Evolutionary conservation across 2,797 vertebrate genomes (phyloP).

Genomic region (Loriculus beryllinus): DNA sequence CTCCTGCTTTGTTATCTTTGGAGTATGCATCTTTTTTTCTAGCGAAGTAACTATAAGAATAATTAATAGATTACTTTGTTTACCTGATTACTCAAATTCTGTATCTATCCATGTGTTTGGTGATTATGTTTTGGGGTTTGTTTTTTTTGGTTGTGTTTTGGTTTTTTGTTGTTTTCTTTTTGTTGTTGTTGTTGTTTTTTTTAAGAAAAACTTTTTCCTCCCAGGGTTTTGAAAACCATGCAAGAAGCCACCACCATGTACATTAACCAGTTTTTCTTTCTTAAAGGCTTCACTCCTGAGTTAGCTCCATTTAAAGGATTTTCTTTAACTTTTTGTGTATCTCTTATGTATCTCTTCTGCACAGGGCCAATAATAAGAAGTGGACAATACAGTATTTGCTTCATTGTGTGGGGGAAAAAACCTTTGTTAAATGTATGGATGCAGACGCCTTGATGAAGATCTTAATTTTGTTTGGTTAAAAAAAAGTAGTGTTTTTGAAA

Average conservation of each 20-base stretch:
- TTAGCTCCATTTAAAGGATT: conserved; percentile 84
- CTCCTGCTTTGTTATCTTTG: conserved; percentile 70
- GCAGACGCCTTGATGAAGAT: conserved; percentile 99
- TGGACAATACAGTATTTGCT: conserved; percentile 99
- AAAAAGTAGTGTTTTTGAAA: conserved; percentile 91
- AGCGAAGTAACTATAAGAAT: conserved; percentile 52
- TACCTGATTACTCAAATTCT: conserved; percentile 72
- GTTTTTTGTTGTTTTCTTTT: neutral
- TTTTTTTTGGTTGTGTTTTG: neutral
- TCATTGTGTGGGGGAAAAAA: conserved; percentile 99
- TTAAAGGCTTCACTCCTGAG: conserved; percentile 86
- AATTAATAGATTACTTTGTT: conserved; percentile 42
- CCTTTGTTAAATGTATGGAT: conserved; percentile 99
- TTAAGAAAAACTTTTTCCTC: conserved; percentile 76
- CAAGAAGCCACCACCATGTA: conserved; percentile 80
- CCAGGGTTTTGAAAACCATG: conserved; percentile 84
- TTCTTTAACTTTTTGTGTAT: conserved; percentile 99
- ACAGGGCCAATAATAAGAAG: conserved; percentile 99
- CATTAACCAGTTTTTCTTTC: conserved; percentile 86
- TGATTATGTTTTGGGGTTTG: conserved; percentile 58
- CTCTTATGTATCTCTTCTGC: conserved; percentile 99
- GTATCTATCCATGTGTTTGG: conserved; percentile 69
- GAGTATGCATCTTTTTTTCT: conserved; percentile 75
- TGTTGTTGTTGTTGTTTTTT: neutral
- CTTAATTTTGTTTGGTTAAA: conserved; percentile 98